These are phyloP conservation scores for Bombus superbus DNA, from an alignment of 1,140 invertebrate genomes.

Conservation along the genomic window DNA sequence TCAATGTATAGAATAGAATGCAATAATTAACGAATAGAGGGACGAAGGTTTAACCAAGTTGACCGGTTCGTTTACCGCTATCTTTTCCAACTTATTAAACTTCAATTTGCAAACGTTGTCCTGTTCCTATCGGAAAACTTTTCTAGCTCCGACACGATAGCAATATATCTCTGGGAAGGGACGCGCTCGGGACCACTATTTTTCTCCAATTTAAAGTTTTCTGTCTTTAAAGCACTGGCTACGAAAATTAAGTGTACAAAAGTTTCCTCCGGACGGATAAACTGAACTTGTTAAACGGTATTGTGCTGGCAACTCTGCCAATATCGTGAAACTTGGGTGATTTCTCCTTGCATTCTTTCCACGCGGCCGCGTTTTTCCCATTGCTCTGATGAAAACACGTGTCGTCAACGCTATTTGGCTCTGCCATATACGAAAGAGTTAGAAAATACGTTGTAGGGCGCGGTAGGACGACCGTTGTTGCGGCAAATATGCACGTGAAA, in stretches of 20 bases:
- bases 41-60: background rate
- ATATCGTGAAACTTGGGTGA: background rate
- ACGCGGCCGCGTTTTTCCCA: background rate
- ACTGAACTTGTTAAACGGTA: conserved; percentile 21
- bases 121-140: conserved; percentile 22
- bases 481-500: background rate
- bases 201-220: conserved; percentile 37
- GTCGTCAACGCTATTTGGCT: background rate
- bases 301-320: background rate
- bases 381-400: background rate
- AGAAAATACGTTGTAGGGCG: background rate
- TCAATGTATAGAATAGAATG: background rate
- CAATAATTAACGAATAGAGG: background rate
- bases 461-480: background rate
- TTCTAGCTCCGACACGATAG: background rate
- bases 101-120: conserved; percentile 20
- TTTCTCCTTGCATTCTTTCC: background rate
- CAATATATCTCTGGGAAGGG: conserved; percentile 13
- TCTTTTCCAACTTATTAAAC: conserved; percentile 14
- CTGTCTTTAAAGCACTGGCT: conserved; percentile 12
- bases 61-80: background rate
- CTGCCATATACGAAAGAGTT: background rate
- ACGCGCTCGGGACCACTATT: background rate
- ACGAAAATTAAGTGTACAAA: conserved; percentile 37
- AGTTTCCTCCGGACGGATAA: conserved; percentile 14